Conservation (phyloP, 2,113 vertebrate genomes). For the Jacana jacana region DNA sequence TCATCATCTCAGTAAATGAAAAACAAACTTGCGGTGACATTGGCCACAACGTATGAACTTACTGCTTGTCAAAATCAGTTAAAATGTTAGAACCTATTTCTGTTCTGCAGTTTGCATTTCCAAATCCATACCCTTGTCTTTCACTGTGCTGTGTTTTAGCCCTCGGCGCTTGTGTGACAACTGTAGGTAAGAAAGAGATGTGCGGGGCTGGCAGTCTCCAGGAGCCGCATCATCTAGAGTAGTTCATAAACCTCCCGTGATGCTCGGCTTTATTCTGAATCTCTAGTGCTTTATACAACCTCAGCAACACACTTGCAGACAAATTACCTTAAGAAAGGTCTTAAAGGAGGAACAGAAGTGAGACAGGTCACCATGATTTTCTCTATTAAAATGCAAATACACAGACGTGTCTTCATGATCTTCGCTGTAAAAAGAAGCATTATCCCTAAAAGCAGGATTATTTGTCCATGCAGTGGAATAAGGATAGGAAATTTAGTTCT, state of each 20-base stretch:
- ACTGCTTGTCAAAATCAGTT: background rate
- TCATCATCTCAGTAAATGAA: background rate
- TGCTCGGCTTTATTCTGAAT: background rate
- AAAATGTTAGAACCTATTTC: background rate
- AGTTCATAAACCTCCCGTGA: background rate
- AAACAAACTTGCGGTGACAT: background rate
- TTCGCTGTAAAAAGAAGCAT: background rate
- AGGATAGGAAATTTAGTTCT: background rate
- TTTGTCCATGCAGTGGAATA: background rate
- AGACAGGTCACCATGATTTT: background rate
- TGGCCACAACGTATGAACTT: background rate
- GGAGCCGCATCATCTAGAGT: background rate
- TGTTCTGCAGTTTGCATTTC: background rate
- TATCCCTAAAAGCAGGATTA: background rate
- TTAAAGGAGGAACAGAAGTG: background rate
- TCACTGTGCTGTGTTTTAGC: background rate
- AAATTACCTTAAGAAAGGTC: background rate
- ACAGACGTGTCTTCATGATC: background rate
- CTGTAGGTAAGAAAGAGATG: background rate
- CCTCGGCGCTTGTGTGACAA: background rate
- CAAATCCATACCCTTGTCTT: background rate
- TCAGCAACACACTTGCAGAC: background rate
- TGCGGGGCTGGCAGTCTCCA: background rate
- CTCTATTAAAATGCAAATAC: background rate
- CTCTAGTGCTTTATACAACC: background rate